These are phyloP conservation scores for Aplochiton taeniatus DNA, from an alignment of 2,797 vertebrate species.

Conservation along the genomic window DNA sequence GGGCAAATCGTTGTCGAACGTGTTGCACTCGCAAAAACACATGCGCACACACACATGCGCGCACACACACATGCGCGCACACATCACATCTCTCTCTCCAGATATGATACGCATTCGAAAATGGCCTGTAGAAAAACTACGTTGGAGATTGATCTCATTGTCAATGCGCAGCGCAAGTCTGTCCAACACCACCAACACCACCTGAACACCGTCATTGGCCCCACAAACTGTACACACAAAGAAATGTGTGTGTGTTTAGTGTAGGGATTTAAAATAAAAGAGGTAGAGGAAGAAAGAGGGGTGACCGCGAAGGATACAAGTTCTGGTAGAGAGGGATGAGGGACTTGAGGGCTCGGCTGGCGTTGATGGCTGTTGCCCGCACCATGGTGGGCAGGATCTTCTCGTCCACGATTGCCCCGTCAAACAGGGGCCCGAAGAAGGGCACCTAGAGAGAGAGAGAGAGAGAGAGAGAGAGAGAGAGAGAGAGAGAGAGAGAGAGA, in stretches of 20 bases:
- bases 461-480: conserved; percentile 23
- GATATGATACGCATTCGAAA: not conserved
- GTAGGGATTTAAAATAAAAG: not conserved
- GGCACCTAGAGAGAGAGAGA: conserved; percentile 82
- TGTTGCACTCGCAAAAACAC: not conserved
- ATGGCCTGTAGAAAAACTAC: too few relatives aligned
- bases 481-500: not conserved
- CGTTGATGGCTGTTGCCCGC: conserved; percentile 96
- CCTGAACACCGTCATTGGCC: too few relatives aligned
- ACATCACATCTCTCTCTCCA: not conserved
- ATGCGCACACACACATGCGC: not conserved
- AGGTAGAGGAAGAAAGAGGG: not conserved
- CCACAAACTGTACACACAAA: too few relatives aligned
- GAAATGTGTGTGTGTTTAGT: too few relatives aligned
- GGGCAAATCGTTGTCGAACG: too few relatives aligned
- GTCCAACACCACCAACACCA: too few relatives aligned
- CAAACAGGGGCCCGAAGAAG: conserved; percentile 97
- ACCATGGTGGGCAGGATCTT: conserved; percentile 96
- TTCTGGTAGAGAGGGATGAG: conserved; percentile 98
- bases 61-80: not conserved
- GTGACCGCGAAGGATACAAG: conserved; percentile 90
- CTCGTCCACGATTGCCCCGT: conserved; percentile 96
- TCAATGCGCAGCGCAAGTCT: too few relatives aligned
- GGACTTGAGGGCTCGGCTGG: conserved; percentile 95
- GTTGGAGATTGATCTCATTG: too few relatives aligned